Evolutionary conservation across 23 tunicate species (phyloP).

Genomic region (Oikopleura dioica): DNA sequence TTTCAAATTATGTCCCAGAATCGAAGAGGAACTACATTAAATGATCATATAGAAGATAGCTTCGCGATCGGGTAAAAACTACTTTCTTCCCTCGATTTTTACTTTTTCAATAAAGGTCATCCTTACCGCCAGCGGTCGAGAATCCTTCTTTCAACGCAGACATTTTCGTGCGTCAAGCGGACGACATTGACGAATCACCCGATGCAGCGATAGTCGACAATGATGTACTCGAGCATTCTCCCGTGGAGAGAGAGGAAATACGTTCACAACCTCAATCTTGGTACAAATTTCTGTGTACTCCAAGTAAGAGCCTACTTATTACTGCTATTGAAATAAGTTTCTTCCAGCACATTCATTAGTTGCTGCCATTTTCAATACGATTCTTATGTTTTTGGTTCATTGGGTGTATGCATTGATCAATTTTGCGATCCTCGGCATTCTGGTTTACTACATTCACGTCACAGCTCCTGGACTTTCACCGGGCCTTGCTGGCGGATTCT

Average conservation of each 20-base stretch:
- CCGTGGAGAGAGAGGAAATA: not conserved
- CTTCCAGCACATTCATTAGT: not conserved
- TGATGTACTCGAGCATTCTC: not conserved
- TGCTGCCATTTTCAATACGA: not conserved
- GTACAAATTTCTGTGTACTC: not conserved
- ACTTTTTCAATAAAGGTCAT: no score
- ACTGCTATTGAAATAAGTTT: not conserved
- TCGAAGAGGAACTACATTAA: not conserved
- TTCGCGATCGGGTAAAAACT: not conserved
- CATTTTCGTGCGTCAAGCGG: constrained; percentile 1
- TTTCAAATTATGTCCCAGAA: not conserved
- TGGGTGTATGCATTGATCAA: not conserved
- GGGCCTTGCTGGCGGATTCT: not conserved
- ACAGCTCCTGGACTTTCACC: not conserved
- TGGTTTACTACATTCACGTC: constrained; percentile 11
- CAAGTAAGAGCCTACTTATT: not conserved
- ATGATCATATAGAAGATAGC: not conserved
- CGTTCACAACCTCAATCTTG: not conserved
- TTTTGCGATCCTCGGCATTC: not conserved
- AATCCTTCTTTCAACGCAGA: no score
- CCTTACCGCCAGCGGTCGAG: no score
- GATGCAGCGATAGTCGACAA: not conserved
- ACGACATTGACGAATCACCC: not conserved
- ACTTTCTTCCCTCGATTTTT: no score
- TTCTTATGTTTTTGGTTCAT: not conserved